Evolutionary conservation across 2,888 invertebrate genomes (phyloP), one percentile per base, ranked within the genome.

Genomic region (Opisthograptis luteolata): DNA sequence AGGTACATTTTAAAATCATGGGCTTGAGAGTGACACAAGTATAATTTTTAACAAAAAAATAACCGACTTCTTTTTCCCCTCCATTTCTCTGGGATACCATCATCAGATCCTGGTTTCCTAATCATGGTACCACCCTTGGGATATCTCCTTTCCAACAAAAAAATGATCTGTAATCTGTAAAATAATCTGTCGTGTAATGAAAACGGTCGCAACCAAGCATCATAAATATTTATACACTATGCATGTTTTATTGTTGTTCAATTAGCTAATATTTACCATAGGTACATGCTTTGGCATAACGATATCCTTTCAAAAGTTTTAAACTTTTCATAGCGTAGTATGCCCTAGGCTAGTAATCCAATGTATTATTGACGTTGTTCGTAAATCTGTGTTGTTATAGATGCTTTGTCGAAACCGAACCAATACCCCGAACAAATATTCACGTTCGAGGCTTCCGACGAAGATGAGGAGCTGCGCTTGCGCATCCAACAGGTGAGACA

Each of bases 351-450:
- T 61, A 60, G 60, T 57, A 14, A 55, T 48, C 64, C 49, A 54
- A 51, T 51, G 59, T 70, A 63, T 58, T 63, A 73, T 71, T 86
- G 81, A 86, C 77, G 82, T 84, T 84, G 79, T 84, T 69, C 80
- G 81, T 87, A 79, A 81, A 79, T 88, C 84, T 87, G 87, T 90
- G 88, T 87, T 87, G 87, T 90, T 90, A 79, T 90, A 90, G 90
- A 90, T 90, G 85, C 89, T 89, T 90, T 90, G 86, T 88, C 89
- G 84, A 88, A 90, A 88, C 80, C 87, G 82, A 89, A 80, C 79
- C 84, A 86, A 86, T 89, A 86, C 60, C 89, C 88, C 68, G 90
- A 90, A 80, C 85, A 87, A 73, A 83, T 89, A 76, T 89, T 85
- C 83, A 79, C 88, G 76, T 90, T 88, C 80, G 89, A 89, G 78